Conservation (phyloP, 1,140 invertebrate species). For the Leptoteleia sp. region DNA sequence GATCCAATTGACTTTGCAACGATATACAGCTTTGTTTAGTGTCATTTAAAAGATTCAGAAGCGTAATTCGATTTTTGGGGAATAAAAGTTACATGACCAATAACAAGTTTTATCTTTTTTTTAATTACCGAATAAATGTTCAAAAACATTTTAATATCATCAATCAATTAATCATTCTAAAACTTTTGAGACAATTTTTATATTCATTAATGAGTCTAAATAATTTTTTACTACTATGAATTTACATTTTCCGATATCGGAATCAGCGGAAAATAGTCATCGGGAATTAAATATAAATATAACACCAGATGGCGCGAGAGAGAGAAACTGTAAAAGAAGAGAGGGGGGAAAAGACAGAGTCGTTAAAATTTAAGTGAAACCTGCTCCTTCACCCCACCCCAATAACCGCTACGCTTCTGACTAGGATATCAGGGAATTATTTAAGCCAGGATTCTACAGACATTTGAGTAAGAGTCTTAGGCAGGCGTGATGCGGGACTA, state of each 20-base stretch:
- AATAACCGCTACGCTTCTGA: constrained; percentile 62
- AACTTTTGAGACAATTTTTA: too few relatives aligned
- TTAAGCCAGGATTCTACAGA: constrained; percentile 68
- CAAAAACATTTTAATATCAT: too few relatives aligned
- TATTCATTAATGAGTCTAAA: too few relatives aligned
- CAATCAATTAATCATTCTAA: too few relatives aligned
- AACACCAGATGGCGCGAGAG: neutral
- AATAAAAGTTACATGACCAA: too few relatives aligned
- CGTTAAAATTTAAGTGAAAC: constrained; percentile 22
- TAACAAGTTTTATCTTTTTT: too few relatives aligned
- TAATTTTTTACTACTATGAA: too few relatives aligned
- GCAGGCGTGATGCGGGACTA: constrained; percentile 77
- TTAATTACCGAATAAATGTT: too few relatives aligned
- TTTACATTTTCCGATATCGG: too few relatives aligned
- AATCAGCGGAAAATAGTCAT: too few relatives aligned
- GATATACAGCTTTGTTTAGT: constrained; percentile 45
- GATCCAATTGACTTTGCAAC: constrained; percentile 24
- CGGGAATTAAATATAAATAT: too few relatives aligned
- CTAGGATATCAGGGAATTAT: constrained; percentile 64
- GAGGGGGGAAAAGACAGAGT: neutral
- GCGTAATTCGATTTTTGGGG: constrained; percentile 38
- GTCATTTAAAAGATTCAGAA: constrained; percentile 28
- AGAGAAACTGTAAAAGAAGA: neutral
- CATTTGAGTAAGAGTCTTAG: constrained; percentile 69
- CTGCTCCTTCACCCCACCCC: constrained; percentile 48